Evolutionary conservation across 1,140 invertebrate genomes (phyloP).

Genomic region (Drosophila micromelanica): DNA sequence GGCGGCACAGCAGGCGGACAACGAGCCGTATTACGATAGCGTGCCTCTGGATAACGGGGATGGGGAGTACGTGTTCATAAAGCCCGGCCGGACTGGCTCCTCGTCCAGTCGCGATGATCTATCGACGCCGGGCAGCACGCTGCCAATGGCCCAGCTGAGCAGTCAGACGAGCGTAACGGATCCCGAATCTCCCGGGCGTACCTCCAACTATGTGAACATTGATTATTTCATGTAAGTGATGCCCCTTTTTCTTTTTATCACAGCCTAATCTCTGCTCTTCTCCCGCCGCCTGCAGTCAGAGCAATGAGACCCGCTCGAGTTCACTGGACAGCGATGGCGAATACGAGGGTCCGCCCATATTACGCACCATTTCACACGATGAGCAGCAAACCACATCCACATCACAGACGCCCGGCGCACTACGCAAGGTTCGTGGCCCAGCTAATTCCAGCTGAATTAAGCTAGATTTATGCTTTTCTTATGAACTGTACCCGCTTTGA

Average conservation of each 20-base stretch:
- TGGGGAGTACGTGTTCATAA: conserved; percentile 91
- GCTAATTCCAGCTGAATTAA: neutral
- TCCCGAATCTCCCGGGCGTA: conserved; percentile 90
- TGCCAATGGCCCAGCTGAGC: conserved; percentile 84
- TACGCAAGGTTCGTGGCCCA: conserved; percentile 79
- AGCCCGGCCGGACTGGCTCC: conserved; percentile 87
- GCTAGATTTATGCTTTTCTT: neutral
- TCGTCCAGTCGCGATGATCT: conserved; percentile 87
- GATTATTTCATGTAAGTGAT: conserved; percentile 93
- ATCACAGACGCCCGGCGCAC: conserved; percentile 76
- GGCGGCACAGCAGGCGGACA: conserved; percentile 68
- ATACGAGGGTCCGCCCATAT: conserved; percentile 75
- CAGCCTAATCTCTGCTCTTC: neutral
- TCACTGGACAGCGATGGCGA: conserved; percentile 85
- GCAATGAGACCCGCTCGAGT: conserved; percentile 84
- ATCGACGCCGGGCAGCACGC: conserved; percentile 87
- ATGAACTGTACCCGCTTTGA: too few species aligned
- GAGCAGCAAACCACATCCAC: conserved; percentile 61
- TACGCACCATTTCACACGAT: conserved; percentile 79
- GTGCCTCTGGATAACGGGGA: conserved; percentile 91
- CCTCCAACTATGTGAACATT: conserved; percentile 95
- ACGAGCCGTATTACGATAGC: conserved; percentile 93
- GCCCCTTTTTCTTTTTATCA: neutral
- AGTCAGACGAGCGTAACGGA: conserved; percentile 85
- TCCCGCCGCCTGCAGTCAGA: conserved; percentile 63